Base-by-base conservation (phyloP, 2,888 invertebrate species). In the Cepaea hortensis region DNA sequence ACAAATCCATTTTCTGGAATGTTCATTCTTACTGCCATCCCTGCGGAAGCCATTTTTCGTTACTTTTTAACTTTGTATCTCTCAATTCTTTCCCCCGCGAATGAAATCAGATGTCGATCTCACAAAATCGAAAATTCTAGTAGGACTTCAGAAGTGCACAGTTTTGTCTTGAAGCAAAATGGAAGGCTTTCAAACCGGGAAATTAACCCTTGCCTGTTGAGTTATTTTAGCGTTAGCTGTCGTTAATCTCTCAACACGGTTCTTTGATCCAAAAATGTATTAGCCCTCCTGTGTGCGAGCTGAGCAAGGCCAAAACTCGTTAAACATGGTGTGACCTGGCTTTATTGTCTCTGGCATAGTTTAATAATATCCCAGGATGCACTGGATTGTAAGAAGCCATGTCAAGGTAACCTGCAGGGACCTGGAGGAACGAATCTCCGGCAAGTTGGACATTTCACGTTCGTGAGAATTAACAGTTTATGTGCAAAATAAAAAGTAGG, bases 161-260 rank as follows among this genome's bases (percentile, higher is more conserved):
- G 62, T 79, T 18, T 62, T 79, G 62, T 79, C 77, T 79, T 62
- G 62, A 62, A 4, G 35, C 62, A 15, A 79, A 79, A 79, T 79
- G 62, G 35, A 62, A 35, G 79, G 79, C 79, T 62, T 62, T 79
- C 62, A 79, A 79, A 79, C 35, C 35, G 55, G 62, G 79, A 79
- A 79, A 79, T 79, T 79, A 79, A 62, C 79, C 61, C 79, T 62
- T 62, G 79, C 62, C 35, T 79, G 79, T 79, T 79, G 79, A 79
- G 79, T 79, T 79, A 79, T 79, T 79, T 79, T 62, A 62, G 35
- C 79, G 61, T 62, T 62, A 79, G 46, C 23, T 35, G 23, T 79
- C 79, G 79, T 62, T 35, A 79, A 79, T 61, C 62, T 79, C 79
- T 62, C 79, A 50, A 35, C 79, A 13, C 9, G 35, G 35, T 15